phyloP scores from a whole-genome alignment of 2,888 invertebrate species.

The Theodoxus fluviatilis region DNA sequence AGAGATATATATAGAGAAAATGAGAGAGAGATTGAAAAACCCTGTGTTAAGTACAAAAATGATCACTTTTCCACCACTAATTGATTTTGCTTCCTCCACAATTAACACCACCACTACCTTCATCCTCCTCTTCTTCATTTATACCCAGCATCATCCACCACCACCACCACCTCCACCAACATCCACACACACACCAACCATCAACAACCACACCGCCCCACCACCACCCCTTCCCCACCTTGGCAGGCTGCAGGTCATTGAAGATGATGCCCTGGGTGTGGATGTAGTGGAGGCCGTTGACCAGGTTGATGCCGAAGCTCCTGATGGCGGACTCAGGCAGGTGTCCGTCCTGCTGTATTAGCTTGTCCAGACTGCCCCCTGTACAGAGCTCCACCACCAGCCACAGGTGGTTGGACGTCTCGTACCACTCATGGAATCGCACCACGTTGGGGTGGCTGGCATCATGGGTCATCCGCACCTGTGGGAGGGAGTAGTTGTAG shows the following conservation, averaged over 20 bases:
- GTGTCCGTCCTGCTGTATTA: slow-evolving; percentile 61
- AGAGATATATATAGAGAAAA: too few species aligned
- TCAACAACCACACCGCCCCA: neutral
- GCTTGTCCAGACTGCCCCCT: slow-evolving; percentile 60
- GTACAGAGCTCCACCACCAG: slow-evolving; percentile 66
- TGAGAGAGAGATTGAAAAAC: too few species aligned
- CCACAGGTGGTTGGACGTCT: slow-evolving; percentile 67
- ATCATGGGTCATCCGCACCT: slow-evolving; percentile 66
- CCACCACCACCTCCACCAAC: too few species aligned
- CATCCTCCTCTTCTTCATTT: too few species aligned
- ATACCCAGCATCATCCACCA: too few species aligned
- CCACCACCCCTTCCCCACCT: slow-evolving; percentile 56
- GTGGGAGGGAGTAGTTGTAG: slow-evolving; percentile 19
- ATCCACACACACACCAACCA: too few species aligned
- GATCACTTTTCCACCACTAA: too few species aligned
- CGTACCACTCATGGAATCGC: slow-evolving; percentile 67
- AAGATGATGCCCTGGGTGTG: slow-evolving; percentile 64
- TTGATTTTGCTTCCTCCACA: too few species aligned
- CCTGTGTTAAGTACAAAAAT: too few species aligned
- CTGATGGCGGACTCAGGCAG: slow-evolving; percentile 63
- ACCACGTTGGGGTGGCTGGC: slow-evolving; percentile 64
- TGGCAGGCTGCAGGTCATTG: slow-evolving; percentile 64
- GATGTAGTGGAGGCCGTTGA: slow-evolving; percentile 64
- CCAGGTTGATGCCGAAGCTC: slow-evolving; percentile 60
- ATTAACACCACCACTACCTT: too few species aligned